phyloP scores from a whole-genome alignment of 1,140 invertebrate species.

The Diorhabda carinulata region DNA sequence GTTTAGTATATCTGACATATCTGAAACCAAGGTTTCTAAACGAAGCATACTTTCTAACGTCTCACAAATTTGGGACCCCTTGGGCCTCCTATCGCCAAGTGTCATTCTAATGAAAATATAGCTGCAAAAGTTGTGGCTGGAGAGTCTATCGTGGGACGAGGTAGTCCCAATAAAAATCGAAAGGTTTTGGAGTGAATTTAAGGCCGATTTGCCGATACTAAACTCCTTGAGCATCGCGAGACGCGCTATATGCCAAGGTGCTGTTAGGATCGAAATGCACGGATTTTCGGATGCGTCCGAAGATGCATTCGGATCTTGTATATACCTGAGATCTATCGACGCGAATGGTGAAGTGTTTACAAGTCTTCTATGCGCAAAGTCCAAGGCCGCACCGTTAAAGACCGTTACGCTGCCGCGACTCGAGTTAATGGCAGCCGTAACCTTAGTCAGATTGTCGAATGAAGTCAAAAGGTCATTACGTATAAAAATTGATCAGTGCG shows the following conservation, averaged over 20 bases:
- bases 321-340: constrained; percentile 6
- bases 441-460: neutral
- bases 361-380: constrained; percentile 31
- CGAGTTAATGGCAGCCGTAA: neutral
- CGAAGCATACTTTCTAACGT: constrained; percentile 6
- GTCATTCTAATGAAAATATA: constrained; percentile 14
- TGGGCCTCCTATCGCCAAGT: constrained; percentile 15
- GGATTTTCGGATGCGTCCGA: constrained; percentile 22
- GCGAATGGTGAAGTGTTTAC: constrained; percentile 13
- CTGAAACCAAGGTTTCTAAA: neutral
- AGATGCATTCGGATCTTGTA: constrained; percentile 1
- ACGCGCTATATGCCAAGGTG: neutral
- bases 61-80: constrained; percentile 13
- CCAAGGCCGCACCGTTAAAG: constrained; percentile 24
- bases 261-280: constrained; percentile 3
- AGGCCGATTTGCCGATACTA: neutral
- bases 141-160: constrained; percentile 19
- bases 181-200: constrained; percentile 5
- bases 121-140: constrained; percentile 13
- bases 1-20: no score
- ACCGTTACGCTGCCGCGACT: neutral
- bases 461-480: constrained; percentile 23
- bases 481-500: constrained; percentile 22
- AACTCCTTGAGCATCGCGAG: constrained; percentile 6
- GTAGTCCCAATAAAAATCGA: constrained; percentile 2